phyloP scores from a whole-genome alignment of 2,113 vertebrate genomes.

The Rhinolophus sinicus region DNA sequence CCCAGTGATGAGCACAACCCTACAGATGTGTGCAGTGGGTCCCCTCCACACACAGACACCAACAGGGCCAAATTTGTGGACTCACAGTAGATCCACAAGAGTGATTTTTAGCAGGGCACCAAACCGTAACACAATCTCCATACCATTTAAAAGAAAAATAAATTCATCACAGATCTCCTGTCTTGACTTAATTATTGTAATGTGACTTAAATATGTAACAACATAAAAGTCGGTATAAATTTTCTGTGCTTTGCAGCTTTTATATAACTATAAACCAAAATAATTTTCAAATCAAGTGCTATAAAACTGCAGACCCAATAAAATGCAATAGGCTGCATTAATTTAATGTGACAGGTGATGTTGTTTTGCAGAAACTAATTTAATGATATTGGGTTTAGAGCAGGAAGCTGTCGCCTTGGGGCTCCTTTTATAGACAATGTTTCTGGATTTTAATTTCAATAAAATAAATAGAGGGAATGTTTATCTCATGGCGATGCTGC shows the following conservation, averaged over 20 bases:
- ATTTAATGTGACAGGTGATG: not conserved
- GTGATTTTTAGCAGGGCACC: not conserved
- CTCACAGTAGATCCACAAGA: not conserved
- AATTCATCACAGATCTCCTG: not conserved
- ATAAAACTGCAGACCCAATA: not conserved
- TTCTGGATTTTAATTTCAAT: conserved; percentile 55
- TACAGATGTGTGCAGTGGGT: not conserved
- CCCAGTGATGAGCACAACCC: fast-evolving
- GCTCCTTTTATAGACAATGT: not conserved
- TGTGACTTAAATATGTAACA: not conserved
- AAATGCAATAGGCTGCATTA: not conserved
- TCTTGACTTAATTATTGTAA: not conserved
- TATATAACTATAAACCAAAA: not conserved
- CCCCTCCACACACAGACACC: not conserved
- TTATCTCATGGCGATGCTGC: not conserved
- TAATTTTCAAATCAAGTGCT: not conserved
- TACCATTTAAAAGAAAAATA: not conserved
- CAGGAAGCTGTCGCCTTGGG: not conserved
- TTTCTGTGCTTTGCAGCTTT: not conserved
- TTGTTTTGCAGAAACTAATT: not conserved
- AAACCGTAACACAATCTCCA: not conserved
- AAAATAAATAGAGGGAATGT: not conserved
- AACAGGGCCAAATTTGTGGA: not conserved
- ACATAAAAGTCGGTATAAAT: not conserved
- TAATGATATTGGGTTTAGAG: not conserved